Percentiles rank a stretch among this genome's conserved stretches.
Conservation (phyloP, 2,888 invertebrate genomes). For the Lymantria dispar region DNA sequence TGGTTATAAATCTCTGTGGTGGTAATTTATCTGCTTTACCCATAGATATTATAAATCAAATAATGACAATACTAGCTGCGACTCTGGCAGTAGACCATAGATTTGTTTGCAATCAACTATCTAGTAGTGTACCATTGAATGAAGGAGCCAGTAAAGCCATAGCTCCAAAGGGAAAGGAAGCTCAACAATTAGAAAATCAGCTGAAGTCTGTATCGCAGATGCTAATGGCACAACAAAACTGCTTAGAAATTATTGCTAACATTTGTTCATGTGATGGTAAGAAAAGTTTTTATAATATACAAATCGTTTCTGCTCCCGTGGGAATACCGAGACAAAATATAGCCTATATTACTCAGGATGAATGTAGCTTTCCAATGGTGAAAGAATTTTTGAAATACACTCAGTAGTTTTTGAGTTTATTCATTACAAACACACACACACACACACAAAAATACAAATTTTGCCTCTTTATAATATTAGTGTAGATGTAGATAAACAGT, state of each 20-base stretch:
- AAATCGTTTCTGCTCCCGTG: too few species aligned
- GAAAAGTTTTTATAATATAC: not conserved
- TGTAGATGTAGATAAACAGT: too few species aligned
- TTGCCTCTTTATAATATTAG: too few species aligned
- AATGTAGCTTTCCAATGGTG: too few species aligned
- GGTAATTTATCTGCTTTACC: constrained; percentile 65
- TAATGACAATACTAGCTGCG: constrained; percentile 75
- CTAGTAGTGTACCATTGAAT: constrained; percentile 70
- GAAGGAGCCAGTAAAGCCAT: constrained; percentile 51
- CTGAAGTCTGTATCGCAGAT: constrained; percentile 77
- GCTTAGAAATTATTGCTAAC: constrained; percentile 88
- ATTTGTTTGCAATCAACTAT: constrained; percentile 69
- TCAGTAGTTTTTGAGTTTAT: too few species aligned
- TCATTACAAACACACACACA: too few species aligned
- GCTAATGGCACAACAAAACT: constrained; percentile 86
- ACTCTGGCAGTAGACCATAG: constrained; percentile 81
- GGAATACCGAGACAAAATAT: too few species aligned
- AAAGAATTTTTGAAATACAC: too few species aligned
- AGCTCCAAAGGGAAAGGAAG: constrained; percentile 59
- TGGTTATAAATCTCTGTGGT: constrained; percentile 79
- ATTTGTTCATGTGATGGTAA: constrained; percentile 86
- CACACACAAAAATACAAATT: too few species aligned
- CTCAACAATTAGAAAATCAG: constrained; percentile 68
- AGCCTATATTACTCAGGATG: too few species aligned
- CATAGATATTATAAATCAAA: constrained; percentile 69